Evolutionary conservation across 1,140 invertebrate genomes (phyloP), one percentile per base, ranked within the genome.

Genomic region (Brachionus paranguensis): DNA sequence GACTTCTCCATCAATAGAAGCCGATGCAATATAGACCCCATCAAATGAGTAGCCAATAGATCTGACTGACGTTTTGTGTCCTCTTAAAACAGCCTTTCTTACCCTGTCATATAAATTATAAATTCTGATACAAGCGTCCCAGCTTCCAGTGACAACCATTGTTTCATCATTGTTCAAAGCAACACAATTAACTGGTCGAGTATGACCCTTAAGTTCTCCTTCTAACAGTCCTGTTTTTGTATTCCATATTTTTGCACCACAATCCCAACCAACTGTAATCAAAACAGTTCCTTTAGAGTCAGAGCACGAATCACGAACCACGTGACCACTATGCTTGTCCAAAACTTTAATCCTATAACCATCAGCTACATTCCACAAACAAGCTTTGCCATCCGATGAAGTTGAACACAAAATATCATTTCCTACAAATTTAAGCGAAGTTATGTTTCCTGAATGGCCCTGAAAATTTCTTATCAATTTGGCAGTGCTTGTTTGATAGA

Each of bases 111-210:
- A 86, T 17, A 89, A 86, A 85, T 90, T 88, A 86, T 86, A 90
- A 50, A 90, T 88, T 84, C 87, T 86, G 14, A 90, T 83, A 11
- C 85, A 86, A 33, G 87, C 84, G 84, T 90, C 89, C 89, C 89
- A 90, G 50, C 85, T 83, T 27, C 87, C 88, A 84, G 88, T 88
- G 47, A 86, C 87, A 2, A 88, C 86, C n/a, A 90, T 86, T 85
- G 88, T 86, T 7, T 86, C 87, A 41, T 86, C 86, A n/a, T 89
- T 88, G 78, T 90, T 89, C 84, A 89, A 89, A 64, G 87, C 85
- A 27, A 90, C 87, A 86, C 88, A 88, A 83, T 89, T 90, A 14
- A 90, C 86, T 27, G 89, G 89, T 53, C 87, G 68, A 41, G 45
- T 24, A 64, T 84, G 65, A 27, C 85, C 72, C 10, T 47, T 50